Evolutionary conservation across 2,888 invertebrate genomes (phyloP), one percentile per base, ranked within the genome.

Genomic region (Phalera bucephala): DNA sequence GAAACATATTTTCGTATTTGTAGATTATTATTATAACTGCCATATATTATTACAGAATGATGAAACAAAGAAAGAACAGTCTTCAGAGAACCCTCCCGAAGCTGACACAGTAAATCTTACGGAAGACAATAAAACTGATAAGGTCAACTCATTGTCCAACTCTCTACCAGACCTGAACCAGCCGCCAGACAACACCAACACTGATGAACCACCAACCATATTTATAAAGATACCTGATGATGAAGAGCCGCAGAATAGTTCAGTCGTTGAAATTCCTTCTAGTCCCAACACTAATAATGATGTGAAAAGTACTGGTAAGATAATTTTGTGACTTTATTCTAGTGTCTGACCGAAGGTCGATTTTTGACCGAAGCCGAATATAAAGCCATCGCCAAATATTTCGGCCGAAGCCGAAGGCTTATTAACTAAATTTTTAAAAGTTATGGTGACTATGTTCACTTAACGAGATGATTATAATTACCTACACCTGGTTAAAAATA

Each of bases 151-250:
- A 17, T 17, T 17, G 17, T 6, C 41, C 6, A 48, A 40, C 1
- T 45, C 52, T 0, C 40, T 66, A 11, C 62, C 69, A 0, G 67
- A 64, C 33, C 35, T 67, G 17, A 52, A 59, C 36, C 33, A 59
- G 0, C 51, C 54, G 23, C 51, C 65, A 3, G 23, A 38, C 8
- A 34, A 37, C n/a, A 33, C 31, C 7, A 35, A 32, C 15, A 25
- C 44, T 0, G 8, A 30, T 12, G 25, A 43, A 10, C 22, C 14
- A 2, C 8, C 8, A 1, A n/a, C 26, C 0, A 33, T 29, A n/a
- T 23, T 26, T 15, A 14, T 37, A 10, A 38, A 34, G 3, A 26
- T 25, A 2, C 5, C 12, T 1, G 14, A 27, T 27, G 27, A 27
- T 32, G 40, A 0, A 27, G 13, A 12, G 21, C 39, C n/a, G 5